Evolutionary conservation across 2,888 invertebrate species (phyloP), one percentile per base, ranked within the genome.

Genomic region (Mythimna albipuncta): DNA sequence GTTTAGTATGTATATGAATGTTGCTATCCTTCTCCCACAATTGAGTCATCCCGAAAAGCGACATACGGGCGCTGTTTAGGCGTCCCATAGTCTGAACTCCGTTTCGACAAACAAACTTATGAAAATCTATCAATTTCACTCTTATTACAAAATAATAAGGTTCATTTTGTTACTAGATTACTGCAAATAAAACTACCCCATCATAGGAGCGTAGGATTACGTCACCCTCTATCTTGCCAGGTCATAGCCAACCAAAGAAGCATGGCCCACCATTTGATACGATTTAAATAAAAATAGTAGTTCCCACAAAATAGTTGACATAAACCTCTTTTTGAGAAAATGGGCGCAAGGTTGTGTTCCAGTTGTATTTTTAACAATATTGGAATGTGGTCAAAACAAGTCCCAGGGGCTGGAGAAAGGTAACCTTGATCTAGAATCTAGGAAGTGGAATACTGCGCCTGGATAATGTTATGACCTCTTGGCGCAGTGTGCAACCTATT

Each of bases 201-300:
- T 78, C 83, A 88, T 87, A 87, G 87, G 87, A 86, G 83, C 81
- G 77, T 84, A 88, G 87, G 79, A 91, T 92, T 91, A 83, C 93
- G 91, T 93, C 92, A 92, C 87, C 65, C 82, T 79, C 86, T 82
- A 83, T 88, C 88, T 88, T 91, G 90, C 89, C 90, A 91, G 89
- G 89, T 89, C 87, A 85, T 74, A 82, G 64, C 38, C 55, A 75
- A 79, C 91, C 90, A 91, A 70, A 85, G 73, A 88, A 89, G 64
- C 41, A 66, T 86, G 91, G 76, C 52, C 92, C 80, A 72, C 57
- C 52, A 69, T 76, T 59, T 68, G 38, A 70, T 63, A 74, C 35
- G 62, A 57, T 69, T 75, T 67, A 67, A 71, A 74, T 80, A 59
- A 67, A 70, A 68, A 47, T 52, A 38, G 75, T 52, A 86, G 87